Evolutionary conservation across 2,888 invertebrate genomes (phyloP).

Genomic region (Lycocerus yunnanus): DNA sequence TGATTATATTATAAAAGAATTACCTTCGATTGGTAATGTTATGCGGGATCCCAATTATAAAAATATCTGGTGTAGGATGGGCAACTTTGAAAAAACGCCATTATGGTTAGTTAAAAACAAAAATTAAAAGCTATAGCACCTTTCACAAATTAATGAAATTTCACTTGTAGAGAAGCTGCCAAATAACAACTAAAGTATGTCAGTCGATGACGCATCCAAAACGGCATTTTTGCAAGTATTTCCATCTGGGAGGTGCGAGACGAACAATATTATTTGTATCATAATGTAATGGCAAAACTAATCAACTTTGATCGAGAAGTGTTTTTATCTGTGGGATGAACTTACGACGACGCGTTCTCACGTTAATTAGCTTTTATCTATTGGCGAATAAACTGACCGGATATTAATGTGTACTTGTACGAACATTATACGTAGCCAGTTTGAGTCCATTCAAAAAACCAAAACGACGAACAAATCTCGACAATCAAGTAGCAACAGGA

Average conservation of each 20-base stretch:
- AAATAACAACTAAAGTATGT: conserved; percentile 29
- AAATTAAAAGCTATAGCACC: not conserved
- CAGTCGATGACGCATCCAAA: conserved; percentile 27
- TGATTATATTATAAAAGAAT: not conserved
- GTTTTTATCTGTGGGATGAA: not conserved
- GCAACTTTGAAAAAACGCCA: not conserved
- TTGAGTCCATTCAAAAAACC: not conserved
- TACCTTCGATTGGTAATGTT: not conserved
- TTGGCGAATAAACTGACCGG: conserved; percentile 8
- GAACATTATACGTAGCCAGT: not conserved
- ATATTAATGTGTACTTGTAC: conserved; percentile 4
- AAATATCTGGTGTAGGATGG: not conserved
- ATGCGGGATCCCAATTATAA: not conserved
- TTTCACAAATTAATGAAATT: conserved; percentile 12
- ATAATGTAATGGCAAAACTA: not conserved
- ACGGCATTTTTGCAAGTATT: conserved; percentile 10
- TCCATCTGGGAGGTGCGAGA: conserved; percentile 8
- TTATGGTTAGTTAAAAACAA: not conserved
- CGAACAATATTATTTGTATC: not conserved
- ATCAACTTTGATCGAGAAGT: not conserved
- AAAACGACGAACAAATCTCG: not conserved
- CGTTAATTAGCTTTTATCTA: conserved; percentile 13
- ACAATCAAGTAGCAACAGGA: not conserved
- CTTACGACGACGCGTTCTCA: conserved; percentile 10
- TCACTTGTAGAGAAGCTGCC: conserved; percentile 24